Conservation (phyloP, 2,888 invertebrate species). For the Phortica okadai region DNA sequence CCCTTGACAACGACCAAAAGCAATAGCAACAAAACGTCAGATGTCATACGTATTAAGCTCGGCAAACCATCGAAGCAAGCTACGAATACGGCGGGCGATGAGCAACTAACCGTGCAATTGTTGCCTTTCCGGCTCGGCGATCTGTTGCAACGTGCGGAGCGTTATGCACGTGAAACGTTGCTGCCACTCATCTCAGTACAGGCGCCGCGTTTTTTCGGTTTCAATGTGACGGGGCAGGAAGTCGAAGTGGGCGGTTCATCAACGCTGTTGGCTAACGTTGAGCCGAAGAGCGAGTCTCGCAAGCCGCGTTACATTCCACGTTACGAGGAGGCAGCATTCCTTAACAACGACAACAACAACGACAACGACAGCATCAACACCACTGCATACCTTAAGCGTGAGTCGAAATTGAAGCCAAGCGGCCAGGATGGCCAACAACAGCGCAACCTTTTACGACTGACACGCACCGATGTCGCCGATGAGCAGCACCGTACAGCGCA, state of each 20-base stretch:
- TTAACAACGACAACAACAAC: slow-evolving; percentile 44
- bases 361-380: not conserved
- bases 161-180: slow-evolving; percentile 87
- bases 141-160: slow-evolving; percentile 88
- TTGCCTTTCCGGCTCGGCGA: slow-evolving; percentile 87
- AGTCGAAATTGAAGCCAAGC: slow-evolving; percentile 19
- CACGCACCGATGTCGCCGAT: slow-evolving; percentile 51
- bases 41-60: slow-evolving; percentile 40
- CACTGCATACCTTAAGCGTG: not conserved
- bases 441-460: slow-evolving; percentile 71
- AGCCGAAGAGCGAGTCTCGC: slow-evolving; percentile 53
- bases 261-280: not conserved
- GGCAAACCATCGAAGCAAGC: slow-evolving; percentile 40
- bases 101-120: slow-evolving; percentile 83
- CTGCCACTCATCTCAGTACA: slow-evolving; percentile 87
- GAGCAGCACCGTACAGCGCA: slow-evolving; percentile 42
- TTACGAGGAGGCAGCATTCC: slow-evolving; percentile 71
- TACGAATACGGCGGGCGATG: slow-evolving; percentile 48
- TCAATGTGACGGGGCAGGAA: slow-evolving; percentile 68
- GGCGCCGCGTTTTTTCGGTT: slow-evolving; percentile 84
- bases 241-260: slow-evolving; percentile 45
- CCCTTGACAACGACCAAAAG: not conserved
- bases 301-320: slow-evolving; percentile 83
- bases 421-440: slow-evolving; percentile 44
- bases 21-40: slow-evolving; percentile 39